A percentile compares a stretch with the other conserved stretches of the same genome.
Conservation (phyloP, 2,888 invertebrate genomes). For the Phortica magna region DNA sequence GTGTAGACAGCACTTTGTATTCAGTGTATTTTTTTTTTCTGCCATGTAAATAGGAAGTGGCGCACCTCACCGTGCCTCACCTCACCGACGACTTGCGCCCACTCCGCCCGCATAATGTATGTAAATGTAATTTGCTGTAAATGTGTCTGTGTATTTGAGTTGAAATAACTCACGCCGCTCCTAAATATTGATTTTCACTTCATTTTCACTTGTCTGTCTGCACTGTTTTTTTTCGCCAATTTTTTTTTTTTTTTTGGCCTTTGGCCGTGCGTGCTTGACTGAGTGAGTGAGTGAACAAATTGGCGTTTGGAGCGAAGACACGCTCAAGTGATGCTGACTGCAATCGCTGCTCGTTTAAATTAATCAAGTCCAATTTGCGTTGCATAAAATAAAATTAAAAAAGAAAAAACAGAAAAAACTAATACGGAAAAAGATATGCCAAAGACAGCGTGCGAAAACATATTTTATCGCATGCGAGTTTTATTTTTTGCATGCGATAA, state of each 20-base stretch:
- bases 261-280: constrained; percentile 53
- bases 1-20: constrained; percentile 2
- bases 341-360: constrained; percentile 59
- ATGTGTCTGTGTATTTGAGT: neutral
- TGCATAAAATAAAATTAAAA: constrained; percentile 19
- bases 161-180: neutral
- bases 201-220: constrained; percentile 22
- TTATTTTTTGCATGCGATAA: neutral
- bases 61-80: neutral
- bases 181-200: constrained; percentile 63
- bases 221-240: constrained; percentile 41
- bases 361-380: constrained; percentile 68
- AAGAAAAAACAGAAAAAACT: neutral
- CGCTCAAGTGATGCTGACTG: constrained; percentile 6
- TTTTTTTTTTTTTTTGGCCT: constrained; percentile 68
- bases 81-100: neutral
- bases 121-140: constrained; percentile 15
- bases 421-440: neutral
- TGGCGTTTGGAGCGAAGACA: no score
- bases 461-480: constrained; percentile 28
- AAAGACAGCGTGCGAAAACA: neutral
- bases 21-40: neutral
- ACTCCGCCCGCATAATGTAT: neutral
- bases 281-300: neutral
- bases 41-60: neutral